Conservation (phyloP, 1,140 invertebrate species). For the Drosophila arizonae region DNA sequence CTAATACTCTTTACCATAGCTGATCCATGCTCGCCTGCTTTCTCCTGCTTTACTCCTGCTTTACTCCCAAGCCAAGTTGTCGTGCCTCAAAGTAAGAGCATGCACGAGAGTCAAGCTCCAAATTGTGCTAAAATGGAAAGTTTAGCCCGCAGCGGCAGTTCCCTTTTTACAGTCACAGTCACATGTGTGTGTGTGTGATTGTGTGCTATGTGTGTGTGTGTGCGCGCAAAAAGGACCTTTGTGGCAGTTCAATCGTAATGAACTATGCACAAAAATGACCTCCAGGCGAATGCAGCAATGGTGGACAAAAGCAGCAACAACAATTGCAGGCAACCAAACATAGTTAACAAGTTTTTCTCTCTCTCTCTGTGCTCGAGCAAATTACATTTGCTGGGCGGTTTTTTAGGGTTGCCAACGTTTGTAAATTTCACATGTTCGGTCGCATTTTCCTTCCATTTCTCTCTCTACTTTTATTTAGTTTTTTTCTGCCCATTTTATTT, state of each 20-base stretch:
- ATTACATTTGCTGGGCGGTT: constrained; percentile 61
- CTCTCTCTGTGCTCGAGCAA: constrained; percentile 49
- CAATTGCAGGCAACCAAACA: constrained; percentile 31
- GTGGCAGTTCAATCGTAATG: constrained; percentile 74
- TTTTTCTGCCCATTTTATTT: background rate
- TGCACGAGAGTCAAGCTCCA: constrained; percentile 6
- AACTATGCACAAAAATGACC: constrained; percentile 77
- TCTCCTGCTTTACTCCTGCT: background rate
- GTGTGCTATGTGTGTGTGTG: constrained; percentile 15
- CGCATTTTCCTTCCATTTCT: constrained; percentile 9
- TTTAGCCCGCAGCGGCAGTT: constrained; percentile 23
- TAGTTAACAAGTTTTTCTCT: constrained; percentile 61
- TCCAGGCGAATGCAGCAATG: constrained; percentile 53
- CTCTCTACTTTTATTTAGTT: background rate
- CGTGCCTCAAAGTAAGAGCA: background rate
- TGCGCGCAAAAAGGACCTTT: constrained; percentile 50
- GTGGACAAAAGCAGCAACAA: constrained; percentile 45
- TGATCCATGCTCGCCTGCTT: background rate
- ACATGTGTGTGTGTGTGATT: constrained; percentile 16
- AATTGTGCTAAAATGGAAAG: constrained; percentile 42
- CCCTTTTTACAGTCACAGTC: constrained; percentile 26
- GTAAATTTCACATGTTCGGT: constrained; percentile 37
- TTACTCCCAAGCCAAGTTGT: background rate
- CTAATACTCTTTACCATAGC: no score
- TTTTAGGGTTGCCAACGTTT: constrained; percentile 59